Percentiles rank a stretch among this genome's conserved stretches.
phyloP scores from a whole-genome alignment of 2,113 vertebrate species.

The Gallinago undulata region DNA sequence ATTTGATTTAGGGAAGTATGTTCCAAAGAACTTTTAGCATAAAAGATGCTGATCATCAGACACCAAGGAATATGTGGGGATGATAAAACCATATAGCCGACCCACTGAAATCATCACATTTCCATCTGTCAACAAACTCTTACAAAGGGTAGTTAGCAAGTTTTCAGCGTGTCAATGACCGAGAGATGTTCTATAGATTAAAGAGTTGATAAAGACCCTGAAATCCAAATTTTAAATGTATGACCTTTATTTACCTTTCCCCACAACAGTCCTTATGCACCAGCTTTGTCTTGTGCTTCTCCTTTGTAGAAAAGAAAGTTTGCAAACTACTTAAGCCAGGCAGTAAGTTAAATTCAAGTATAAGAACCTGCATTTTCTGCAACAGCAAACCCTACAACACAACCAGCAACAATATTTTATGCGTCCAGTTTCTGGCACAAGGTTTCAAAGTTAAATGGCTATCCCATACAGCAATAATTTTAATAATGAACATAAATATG shows the following conservation, averaged over 20 bases:
- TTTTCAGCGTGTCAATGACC: not conserved
- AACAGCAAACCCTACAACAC: not conserved
- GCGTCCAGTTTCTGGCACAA: not conserved
- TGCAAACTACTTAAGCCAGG: not conserved
- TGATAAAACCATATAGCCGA: not conserved
- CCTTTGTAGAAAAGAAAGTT: not conserved
- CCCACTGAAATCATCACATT: not conserved
- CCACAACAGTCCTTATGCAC: not conserved
- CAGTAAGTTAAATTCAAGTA: not conserved
- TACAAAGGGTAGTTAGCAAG: not conserved
- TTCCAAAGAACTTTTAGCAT: not conserved
- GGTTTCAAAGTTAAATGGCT: not conserved
- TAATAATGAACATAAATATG: not conserved
- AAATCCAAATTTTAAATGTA: not conserved
- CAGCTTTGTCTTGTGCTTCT: not conserved
- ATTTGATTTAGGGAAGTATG: not conserved
- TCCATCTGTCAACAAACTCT: not conserved
- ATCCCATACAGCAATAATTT: not conserved
- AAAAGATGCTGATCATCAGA: not conserved
- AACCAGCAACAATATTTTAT: not conserved
- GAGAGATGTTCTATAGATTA: not conserved
- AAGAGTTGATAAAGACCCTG: not conserved
- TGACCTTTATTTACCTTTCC: not conserved
- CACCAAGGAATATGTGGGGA: not conserved
- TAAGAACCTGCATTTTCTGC: not conserved